Conservation (phyloP, 1,140 invertebrate species). For the Maconellicoccus hirsutus region DNA sequence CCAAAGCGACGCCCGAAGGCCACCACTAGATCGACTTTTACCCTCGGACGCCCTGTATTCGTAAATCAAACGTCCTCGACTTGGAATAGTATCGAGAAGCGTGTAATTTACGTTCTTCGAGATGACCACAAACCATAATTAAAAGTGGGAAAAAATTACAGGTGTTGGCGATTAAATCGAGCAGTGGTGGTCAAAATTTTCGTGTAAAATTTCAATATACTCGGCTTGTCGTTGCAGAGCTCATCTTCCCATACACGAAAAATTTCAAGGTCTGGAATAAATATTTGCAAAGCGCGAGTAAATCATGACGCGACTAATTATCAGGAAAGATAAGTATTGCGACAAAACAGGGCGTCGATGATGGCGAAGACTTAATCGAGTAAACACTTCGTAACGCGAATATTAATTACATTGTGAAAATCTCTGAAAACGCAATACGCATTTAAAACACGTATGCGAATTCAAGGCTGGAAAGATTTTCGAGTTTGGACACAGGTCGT, state of each 20-base stretch:
- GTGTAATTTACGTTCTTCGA: background rate
- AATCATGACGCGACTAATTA: constrained; percentile 8
- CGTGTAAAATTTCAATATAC: no score
- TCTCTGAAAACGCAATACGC: background rate
- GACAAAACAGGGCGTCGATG: background rate
- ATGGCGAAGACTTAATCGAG: background rate
- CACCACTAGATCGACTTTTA: no score
- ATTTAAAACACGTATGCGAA: background rate
- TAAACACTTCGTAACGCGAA: background rate
- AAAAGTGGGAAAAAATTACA: background rate
- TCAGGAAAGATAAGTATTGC: background rate
- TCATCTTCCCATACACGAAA: no score
- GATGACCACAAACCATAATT: background rate
- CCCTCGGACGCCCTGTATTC: no score
- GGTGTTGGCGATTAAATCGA: background rate
- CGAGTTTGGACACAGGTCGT: no score
- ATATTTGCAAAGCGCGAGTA: background rate
- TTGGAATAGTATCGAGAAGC: no score
- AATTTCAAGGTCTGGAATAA: background rate
- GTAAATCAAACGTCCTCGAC: no score
- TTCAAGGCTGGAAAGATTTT: background rate
- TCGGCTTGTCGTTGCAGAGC: no score
- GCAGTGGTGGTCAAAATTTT: background rate
- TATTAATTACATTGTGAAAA: background rate
- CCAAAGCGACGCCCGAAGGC: no score